phyloP scores from a whole-genome alignment of 2,797 vertebrate genomes.

The Diglossa cyanea region DNA sequence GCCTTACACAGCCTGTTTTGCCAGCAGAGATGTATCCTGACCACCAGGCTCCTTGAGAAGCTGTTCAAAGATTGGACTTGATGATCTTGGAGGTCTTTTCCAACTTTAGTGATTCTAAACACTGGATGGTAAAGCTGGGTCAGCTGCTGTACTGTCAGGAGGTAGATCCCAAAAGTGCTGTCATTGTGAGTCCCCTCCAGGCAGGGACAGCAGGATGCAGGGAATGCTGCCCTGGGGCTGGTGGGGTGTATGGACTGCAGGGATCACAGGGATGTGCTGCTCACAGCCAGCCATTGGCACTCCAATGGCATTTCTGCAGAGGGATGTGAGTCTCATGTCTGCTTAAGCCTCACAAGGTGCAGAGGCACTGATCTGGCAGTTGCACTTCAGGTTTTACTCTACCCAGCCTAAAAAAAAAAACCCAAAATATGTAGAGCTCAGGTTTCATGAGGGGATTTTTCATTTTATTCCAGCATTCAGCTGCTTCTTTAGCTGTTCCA shows the following conservation, averaged over 20 bases:
- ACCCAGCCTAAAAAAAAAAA: background rate
- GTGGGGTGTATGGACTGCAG: background rate
- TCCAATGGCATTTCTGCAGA: background rate
- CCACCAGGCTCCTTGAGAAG: background rate
- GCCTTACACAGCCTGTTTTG: background rate
- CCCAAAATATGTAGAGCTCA: background rate
- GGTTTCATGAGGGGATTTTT: background rate
- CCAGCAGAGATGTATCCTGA: background rate
- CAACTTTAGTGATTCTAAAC: background rate
- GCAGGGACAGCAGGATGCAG: background rate
- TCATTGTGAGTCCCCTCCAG: rapidly evolving
- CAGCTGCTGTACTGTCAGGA: background rate
- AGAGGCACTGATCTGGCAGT: background rate
- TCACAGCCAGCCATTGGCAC: background rate
- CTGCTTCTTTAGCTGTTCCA: background rate
- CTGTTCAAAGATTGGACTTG: background rate
- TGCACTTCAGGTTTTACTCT: background rate
- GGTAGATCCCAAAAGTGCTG: background rate
- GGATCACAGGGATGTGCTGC: background rate
- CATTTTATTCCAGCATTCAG: background rate
- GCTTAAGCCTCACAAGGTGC: background rate
- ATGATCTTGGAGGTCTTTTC: background rate
- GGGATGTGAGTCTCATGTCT: background rate
- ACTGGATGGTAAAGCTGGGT: background rate
- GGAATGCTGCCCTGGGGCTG: background rate